Conservation (phyloP, 1,140 invertebrate species). For the Drosophila virilis region DNA sequence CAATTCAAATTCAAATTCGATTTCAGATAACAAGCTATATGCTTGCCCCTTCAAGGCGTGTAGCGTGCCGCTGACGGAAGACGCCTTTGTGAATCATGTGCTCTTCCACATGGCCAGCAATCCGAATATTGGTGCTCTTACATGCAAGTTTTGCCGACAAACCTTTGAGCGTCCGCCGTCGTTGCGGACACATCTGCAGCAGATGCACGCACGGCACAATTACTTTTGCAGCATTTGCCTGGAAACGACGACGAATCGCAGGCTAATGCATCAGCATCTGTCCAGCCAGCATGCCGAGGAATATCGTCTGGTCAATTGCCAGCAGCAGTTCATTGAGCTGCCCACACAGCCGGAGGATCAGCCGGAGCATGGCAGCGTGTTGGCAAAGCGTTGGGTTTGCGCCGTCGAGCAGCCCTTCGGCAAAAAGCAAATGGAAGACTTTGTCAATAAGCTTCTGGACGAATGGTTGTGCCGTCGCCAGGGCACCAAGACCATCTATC, state of each 20-base stretch:
- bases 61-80: conserved; percentile 26
- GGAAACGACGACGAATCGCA: conserved; percentile 46
- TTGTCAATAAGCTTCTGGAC: conserved; percentile 13
- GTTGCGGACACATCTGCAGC: conserved; percentile 42
- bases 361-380: not conserved
- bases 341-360: not conserved
- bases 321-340: conserved; percentile 35
- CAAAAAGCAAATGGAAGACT: conserved; percentile 33
- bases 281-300: not conserved
- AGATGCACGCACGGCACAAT: conserved; percentile 41
- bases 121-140: conserved; percentile 13
- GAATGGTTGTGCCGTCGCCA: conserved; percentile 29
- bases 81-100: conserved; percentile 51
- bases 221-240: conserved; percentile 57
- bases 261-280: conserved; percentile 52
- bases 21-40: conserved; percentile 42
- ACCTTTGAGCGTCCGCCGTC: not conserved
- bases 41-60: conserved; percentile 53
- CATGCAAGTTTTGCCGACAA: conserved; percentile 43
- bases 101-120: conserved; percentile 46
- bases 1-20: not conserved
- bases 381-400: conserved; percentile 11
- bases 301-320: conserved; percentile 24
- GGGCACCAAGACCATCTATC: conserved; percentile 30
- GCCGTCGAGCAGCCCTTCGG: conserved; percentile 44